Evolutionary conservation across 2,888 invertebrate genomes (phyloP), one percentile per base, ranked within the genome.

Genomic region (Patella depressa): DNA sequence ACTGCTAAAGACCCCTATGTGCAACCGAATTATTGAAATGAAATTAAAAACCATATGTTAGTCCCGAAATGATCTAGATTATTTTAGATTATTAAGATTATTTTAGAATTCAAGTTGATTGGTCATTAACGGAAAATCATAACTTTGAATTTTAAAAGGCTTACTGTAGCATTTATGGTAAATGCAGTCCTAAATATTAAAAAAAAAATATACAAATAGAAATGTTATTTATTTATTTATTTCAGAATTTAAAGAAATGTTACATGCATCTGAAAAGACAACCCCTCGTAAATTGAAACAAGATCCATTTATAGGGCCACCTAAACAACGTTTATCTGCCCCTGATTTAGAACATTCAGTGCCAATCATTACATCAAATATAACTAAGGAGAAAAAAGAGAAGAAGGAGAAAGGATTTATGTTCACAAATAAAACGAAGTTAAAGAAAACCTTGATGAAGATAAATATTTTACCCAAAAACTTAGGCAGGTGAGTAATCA

Each of bases 401-500:
- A 93, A 88, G 86, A 91, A 88, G 80, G 91, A 79, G 87, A 92
- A 88, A 94, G 90, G 90, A 2, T 97, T 97, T 89, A 97, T 97
- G 96, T 93, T 96, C 80, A 97, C 96, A 2, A 96, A 97, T 75
- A 96, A 96, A 89, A 94, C 95, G 84, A 94, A 96, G 86, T 92
- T 97, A 86, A 96, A 97, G 94, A 97, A 97, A 91, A 95, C 97
- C 88, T 93, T 96, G 86, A 96, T 96, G 87, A 96, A 96, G 93
- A 96, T 96, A 92, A 91, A 95, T 83, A 95, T 96, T 82, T 93
- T 90, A 77, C 86, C 88, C 53, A 89, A 89, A 81, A 88, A 82
- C 80, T 81, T 85, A 73, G 86, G 85, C 81, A 88, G 85, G 89
- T 89, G 74, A 75, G 84, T 81, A 53, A 19, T 17, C 45, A 5